Evolutionary conservation across 2,113 vertebrate genomes (phyloP).

Genomic region (Hippopotamus amphibius): DNA sequence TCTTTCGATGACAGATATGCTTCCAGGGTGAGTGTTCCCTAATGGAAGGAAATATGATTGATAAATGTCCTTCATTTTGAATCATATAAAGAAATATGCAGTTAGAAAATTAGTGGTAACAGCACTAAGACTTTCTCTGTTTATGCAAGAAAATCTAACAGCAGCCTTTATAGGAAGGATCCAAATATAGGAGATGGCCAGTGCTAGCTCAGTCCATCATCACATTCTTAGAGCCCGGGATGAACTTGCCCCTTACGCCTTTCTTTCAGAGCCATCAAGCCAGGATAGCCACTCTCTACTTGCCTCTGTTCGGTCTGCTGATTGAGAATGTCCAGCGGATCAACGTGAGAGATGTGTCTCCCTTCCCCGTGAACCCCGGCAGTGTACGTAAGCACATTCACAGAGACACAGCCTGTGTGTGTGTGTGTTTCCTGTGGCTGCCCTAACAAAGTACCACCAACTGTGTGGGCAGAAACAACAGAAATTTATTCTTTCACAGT

Average conservation of each 20-base stretch:
- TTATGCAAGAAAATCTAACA: not conserved
- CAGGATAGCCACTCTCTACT: slow-evolving; percentile 96
- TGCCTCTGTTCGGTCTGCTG: slow-evolving; percentile 97
- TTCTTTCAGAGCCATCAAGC: slow-evolving; percentile 95
- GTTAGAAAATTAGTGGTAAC: not conserved
- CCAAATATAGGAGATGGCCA: too few species aligned
- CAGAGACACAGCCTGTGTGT: fast-evolving
- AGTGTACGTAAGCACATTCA: slow-evolving; percentile 86
- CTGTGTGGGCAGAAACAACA: not conserved
- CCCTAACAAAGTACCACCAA: too few species aligned
- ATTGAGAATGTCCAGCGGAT: slow-evolving; percentile 97
- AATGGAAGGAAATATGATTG: fast-evolving
- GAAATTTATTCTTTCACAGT: not conserved
- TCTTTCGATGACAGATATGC: slow-evolving; percentile 96
- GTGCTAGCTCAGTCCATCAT: not conserved
- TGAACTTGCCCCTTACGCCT: not conserved
- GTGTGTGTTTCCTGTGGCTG: fast-evolving
- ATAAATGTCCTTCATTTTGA: not conserved
- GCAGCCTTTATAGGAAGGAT: not conserved
- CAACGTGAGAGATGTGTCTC: slow-evolving; percentile 95
- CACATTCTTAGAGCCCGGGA: not conserved
- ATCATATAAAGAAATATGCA: not conserved
- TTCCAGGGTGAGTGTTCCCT: slow-evolving; percentile 90
- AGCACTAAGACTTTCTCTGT: not conserved
- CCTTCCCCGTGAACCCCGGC: slow-evolving; percentile 91